These are phyloP conservation scores for Acridotheres tristis DNA, from an alignment of 2,797 vertebrate species.

Conservation along the genomic window DNA sequence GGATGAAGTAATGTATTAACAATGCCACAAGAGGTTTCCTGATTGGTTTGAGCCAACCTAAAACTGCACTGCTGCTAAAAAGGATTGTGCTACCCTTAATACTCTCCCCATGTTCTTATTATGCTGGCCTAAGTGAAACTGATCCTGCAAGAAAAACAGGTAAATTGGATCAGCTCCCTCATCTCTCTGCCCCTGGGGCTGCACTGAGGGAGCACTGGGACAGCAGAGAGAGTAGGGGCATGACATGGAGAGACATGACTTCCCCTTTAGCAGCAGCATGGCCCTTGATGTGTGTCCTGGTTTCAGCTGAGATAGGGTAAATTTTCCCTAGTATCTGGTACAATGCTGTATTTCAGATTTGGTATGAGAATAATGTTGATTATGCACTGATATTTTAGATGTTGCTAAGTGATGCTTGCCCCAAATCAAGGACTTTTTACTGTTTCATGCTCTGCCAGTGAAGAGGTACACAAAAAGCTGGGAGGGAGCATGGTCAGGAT, in stretches of 20 bases:
- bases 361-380: not conserved
- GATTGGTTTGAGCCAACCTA: not conserved
- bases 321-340: not conserved
- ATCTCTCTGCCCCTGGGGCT: not conserved
- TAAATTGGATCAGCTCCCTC: not conserved
- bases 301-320: not conserved
- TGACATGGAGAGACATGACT: not conserved
- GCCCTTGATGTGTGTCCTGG: not conserved
- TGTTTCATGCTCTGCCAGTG: not conserved
- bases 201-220: not conserved
- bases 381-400: not conserved
- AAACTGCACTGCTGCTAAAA: not conserved
- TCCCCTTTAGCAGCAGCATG: not conserved
- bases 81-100: not conserved
- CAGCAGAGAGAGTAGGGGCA: not conserved
- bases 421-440: not conserved
- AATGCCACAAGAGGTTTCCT: not conserved
- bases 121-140: not conserved
- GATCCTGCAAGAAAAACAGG: not conserved
- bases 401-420: not conserved
- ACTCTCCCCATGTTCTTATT: not conserved
- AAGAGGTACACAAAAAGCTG: not conserved
- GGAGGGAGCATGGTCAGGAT: not conserved
- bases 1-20: not conserved
- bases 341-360: not conserved